Conservation (phyloP, 2,797 vertebrate species). For the Anniella stebbinsi region DNA sequence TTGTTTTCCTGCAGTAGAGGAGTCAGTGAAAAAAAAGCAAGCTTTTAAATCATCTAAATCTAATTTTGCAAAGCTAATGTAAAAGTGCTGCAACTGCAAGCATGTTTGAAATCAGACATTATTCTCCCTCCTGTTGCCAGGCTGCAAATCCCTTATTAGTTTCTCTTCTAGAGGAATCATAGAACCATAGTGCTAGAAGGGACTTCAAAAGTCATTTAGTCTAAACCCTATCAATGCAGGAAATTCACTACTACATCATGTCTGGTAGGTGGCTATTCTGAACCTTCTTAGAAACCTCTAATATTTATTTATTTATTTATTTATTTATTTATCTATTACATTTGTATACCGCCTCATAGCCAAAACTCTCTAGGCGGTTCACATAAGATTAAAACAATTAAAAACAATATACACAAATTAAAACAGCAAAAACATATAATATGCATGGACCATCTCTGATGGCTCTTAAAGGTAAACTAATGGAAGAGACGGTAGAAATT, state of each 20-base stretch:
- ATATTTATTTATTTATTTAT: too few species aligned
- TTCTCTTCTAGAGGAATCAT: neutral
- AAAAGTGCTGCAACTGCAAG: slow-evolving; percentile 24
- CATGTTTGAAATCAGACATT: neutral
- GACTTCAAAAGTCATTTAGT: neutral
- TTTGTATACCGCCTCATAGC: too few species aligned
- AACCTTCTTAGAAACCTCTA: neutral
- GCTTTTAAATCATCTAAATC: neutral
- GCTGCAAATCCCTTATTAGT: neutral
- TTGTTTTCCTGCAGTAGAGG: neutral
- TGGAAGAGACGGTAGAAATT: too few species aligned
- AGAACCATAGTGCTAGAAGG: neutral
- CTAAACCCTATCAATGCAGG: neutral
- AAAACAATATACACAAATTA: too few species aligned
- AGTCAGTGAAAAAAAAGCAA: neutral
- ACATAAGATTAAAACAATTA: too few species aligned
- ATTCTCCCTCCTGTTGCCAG: neutral
- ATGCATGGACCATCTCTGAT: too few species aligned
- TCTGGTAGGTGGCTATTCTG: neutral
- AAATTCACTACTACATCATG: neutral
- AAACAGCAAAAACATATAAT: too few species aligned
- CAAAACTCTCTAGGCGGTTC: too few species aligned
- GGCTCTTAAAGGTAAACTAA: too few species aligned
- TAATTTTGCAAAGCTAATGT: slow-evolving; percentile 27
- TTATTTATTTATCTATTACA: too few species aligned